Evolutionary conservation across 1,140 invertebrate genomes (phyloP).

Genomic region (Polypedilum pembai): DNA sequence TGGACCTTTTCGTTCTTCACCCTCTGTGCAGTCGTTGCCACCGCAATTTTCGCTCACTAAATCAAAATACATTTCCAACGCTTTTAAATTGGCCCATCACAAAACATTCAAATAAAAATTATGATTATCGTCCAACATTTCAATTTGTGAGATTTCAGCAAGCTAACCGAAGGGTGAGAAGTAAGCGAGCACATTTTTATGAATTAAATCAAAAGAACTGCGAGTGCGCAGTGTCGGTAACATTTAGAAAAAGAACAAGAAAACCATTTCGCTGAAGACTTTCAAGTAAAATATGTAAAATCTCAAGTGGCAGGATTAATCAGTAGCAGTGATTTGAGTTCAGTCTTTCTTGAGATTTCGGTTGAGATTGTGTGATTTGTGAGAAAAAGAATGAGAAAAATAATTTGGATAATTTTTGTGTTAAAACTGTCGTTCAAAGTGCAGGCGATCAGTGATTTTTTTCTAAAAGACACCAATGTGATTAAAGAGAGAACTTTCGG

Average conservation of each 20-base stretch:
- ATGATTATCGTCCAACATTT: constrained; percentile 15
- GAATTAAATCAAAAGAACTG: neutral
- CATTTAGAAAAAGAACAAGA: neutral
- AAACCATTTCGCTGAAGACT: neutral
- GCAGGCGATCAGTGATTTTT: neutral
- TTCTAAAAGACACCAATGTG: neutral
- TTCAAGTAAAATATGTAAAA: neutral
- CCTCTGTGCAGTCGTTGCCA: neutral
- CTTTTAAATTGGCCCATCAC: constrained; percentile 4
- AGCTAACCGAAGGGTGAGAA: neutral
- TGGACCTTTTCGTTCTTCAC: neutral
- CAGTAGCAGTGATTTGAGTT: neutral
- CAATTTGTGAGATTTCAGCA: constrained; percentile 5
- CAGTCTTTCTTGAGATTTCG: neutral
- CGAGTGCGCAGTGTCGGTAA: neutral
- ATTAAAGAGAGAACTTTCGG: neutral
- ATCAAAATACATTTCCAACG: constrained; percentile 10
- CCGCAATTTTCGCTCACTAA: neutral
- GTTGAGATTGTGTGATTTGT: neutral
- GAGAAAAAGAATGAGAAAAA: neutral
- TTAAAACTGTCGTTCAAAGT: neutral
- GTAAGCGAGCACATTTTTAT: neutral
- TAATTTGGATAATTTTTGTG: neutral
- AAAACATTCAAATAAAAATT: constrained; percentile 15
- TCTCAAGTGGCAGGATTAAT: constrained; percentile 5